Base-by-base conservation (phyloP, 2,888 invertebrate species). In the Chesias legatella region DNA sequence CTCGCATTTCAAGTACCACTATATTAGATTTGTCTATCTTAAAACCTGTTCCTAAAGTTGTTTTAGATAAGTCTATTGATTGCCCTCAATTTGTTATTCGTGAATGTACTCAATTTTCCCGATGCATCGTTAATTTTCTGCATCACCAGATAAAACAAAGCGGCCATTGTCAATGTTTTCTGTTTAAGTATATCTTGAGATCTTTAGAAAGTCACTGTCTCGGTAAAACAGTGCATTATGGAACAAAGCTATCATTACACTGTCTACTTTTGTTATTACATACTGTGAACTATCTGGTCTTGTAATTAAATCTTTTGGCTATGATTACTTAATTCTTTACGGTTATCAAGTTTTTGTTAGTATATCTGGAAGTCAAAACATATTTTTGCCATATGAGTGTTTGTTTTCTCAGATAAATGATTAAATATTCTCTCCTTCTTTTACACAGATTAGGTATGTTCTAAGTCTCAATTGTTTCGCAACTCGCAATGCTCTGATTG, bases 401-500 rank as follows among this genome's bases (percentile, higher is more conserved):
- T 36, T 24, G 23, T 29, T 41, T 24, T 41, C 34, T 36, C 42
- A 47, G 42, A 47, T 50, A 54, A 49, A 68, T 69, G 64, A 72
- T 70, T 61, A 56, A 63, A 64, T 64, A 69, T 67, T 73, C 68
- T 64, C 73, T 73, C 77, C 63, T n/a, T n/a, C n/a, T n/a, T n/a
- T n/a, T n/a, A n/a, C n/a, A 68, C 67, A 61, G 69, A 79, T 79
- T 73, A 77, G 78, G 79, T 79, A 76, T 73, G 63, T 68, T 70
- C 67, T 67, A 69, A 67, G 70, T 75, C 74, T 72, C 74, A 74
- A 75, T 78, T 77, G 77, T 84, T 78, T 82, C 73, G 75, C 82
- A 84, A 85, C 59, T 47, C 63, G 80, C 76, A 80, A 78, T 83
- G 83, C 84, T 84, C 83, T 81, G 84, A 84, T 84, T 84, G 73